Base-by-base conservation (phyloP, 2,888 invertebrate genomes). In the Busseola fusca region DNA sequence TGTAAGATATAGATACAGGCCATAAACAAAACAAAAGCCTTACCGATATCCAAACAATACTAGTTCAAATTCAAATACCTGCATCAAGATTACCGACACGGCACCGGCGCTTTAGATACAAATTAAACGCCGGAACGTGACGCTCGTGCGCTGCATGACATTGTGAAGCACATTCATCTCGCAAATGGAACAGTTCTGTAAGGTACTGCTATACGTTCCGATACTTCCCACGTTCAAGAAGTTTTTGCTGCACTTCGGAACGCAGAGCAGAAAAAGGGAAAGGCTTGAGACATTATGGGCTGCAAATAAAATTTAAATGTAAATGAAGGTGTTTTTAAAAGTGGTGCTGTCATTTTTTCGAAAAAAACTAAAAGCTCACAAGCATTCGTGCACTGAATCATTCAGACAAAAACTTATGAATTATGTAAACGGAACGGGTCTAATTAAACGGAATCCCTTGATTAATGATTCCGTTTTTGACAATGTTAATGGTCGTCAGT, bases 121-220 rank as follows among this genome's bases (percentile, higher is more conserved):
- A 78, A 75, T 80, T 67, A 72, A 76, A 64, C 50, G 60, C 57
- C 25, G 18, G 54, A 65, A 65, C 76, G 78, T 76, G 76, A 78
- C 69, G 72, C 48, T 79, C 83, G 82, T 83, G 84, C 77, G 40
- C 65, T 72, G 83, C 88, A 85, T 87, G 88, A 85, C 83, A 80
- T 74, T 81, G 78, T 76, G 80, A 70, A 71, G 81, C 69, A 78
- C 78, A 81, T 83, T 86, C 77, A 81, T 79, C 75, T 80, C 71
- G 68, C 72, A 67, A 72, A 72, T 76, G 64, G 69, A 79, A 77
- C 81, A 76, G 74, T 50, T 50, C 58, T 58, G 56, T 30, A 56
- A 30, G 30, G 25, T 67, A 69, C 72, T 21, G 40, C 64, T 72
- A 59, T 56, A 64, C 60, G 64, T 76, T 77, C 73, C 52, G 37